Evolutionary conservation across 2,113 vertebrate species (phyloP).

Genomic region (Cavia porcellus): DNA sequence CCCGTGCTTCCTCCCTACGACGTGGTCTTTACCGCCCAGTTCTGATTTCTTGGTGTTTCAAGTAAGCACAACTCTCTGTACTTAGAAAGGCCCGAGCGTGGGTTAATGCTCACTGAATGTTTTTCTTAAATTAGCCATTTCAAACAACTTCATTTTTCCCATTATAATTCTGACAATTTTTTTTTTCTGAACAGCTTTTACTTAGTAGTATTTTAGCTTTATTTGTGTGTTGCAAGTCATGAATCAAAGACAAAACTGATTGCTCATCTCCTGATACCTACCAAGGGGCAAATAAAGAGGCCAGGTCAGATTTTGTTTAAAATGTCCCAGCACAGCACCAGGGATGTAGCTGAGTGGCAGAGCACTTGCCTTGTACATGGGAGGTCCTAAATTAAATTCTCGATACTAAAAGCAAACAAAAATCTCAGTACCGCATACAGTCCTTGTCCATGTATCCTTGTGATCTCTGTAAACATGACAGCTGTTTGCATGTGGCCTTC

Average conservation of each 20-base stretch:
- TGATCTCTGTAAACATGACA: accelerated
- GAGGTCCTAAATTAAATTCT: neutral
- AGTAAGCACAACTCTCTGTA: accelerated
- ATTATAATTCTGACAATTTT: neutral
- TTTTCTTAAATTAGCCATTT: neutral
- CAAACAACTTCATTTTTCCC: neutral
- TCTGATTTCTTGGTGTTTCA: accelerated
- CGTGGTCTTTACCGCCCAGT: accelerated
- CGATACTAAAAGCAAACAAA: neutral
- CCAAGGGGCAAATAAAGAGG: neutral
- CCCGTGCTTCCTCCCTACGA: accelerated
- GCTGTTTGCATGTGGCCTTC: accelerated
- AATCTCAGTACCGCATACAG: neutral
- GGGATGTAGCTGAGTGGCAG: neutral
- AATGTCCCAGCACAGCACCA: accelerated
- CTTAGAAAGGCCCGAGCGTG: neutral
- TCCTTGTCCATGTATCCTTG: no score
- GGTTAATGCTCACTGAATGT: accelerated
- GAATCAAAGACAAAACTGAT: neutral
- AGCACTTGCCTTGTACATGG: neutral
- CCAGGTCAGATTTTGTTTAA: neutral
- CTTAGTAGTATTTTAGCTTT: neutral
- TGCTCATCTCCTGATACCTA: neutral
- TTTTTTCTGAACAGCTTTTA: neutral
- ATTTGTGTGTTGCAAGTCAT: neutral